phyloP scores from a whole-genome alignment of 2,888 invertebrate genomes.

The Platycheirus rosarum region DNA sequence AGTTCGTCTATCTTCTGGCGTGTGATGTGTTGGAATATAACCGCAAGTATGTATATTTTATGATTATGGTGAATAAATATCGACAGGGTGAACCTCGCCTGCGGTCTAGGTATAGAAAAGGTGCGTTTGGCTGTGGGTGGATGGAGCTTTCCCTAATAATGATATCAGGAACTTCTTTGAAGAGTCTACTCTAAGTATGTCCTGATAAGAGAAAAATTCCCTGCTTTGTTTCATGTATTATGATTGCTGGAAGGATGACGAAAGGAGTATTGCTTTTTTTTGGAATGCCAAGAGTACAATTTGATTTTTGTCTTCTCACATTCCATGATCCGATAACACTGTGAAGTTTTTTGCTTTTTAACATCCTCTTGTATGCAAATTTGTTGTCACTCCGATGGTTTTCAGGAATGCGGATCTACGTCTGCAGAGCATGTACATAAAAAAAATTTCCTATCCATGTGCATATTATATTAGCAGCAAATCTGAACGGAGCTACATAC shows the following conservation, averaged over 20 bases:
- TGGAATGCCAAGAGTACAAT: constrained; percentile 32
- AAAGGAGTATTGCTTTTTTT: constrained; percentile 1
- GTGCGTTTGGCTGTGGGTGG: constrained; percentile 26
- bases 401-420: constrained; percentile 19
- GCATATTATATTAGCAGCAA: constrained; percentile 48
- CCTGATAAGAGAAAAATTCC: constrained; percentile 2
- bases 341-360: constrained; percentile 27
- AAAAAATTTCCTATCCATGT: constrained; percentile 19
- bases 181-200: not conserved
- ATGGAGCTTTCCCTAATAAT: constrained; percentile 4
- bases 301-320: constrained; percentile 34
- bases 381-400: constrained; percentile 52
- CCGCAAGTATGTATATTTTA: constrained; percentile 68
- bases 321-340: constrained; percentile 30
- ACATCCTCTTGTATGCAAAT: constrained; percentile 58
- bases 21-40: constrained; percentile 56
- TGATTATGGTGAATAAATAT: constrained; percentile 67
- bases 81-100: constrained; percentile 43
- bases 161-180: constrained; percentile 1
- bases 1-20: constrained; percentile 17
- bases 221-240: constrained; percentile 22
- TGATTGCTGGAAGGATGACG: not conserved
- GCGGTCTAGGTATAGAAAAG: constrained; percentile 40
- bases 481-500: constrained; percentile 30
- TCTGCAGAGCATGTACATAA: too few species aligned